These are phyloP conservation scores for Sylvia atricapilla DNA, from an alignment of 2,113 vertebrate genomes.

Conservation along the genomic window DNA sequence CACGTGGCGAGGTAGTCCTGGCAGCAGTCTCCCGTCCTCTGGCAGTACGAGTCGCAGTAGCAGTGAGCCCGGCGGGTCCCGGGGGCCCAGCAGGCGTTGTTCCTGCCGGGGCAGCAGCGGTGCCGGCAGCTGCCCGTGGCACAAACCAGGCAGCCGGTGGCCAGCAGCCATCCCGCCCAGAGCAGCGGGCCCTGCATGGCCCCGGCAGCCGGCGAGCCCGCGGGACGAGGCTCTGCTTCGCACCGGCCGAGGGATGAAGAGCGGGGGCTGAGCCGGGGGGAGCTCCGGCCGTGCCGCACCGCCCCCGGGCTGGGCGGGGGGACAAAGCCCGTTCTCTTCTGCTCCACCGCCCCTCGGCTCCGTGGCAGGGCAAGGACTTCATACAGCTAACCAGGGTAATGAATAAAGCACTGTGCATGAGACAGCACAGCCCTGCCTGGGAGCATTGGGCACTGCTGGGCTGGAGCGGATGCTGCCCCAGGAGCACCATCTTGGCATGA, in stretches of 20 bases:
- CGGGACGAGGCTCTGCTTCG: neutral
- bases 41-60: slow-evolving; percentile 86
- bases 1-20: slow-evolving; percentile 78
- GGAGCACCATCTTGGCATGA: accelerated
- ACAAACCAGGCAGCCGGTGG: neutral
- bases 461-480: neutral
- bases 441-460: neutral
- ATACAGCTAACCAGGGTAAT: neutral
- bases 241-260: accelerated
- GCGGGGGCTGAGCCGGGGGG: neutral
- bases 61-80: slow-evolving; percentile 66
- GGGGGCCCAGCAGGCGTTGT: slow-evolving; percentile 79
- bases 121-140: slow-evolving; percentile 59
- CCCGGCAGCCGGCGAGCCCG: neutral
- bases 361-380: accelerated
- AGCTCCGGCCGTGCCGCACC: neutral
- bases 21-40: slow-evolving; percentile 85
- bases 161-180: slow-evolving; percentile 34
- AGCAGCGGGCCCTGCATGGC: neutral
- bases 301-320: slow-evolving; percentile 20
- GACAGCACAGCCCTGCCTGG: neutral
- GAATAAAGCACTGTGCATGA: neutral
- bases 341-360: neutral
- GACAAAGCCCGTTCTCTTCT: slow-evolving; percentile 30
- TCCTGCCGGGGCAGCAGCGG: slow-evolving; percentile 81